Base-by-base conservation (phyloP, 92 coral and sea anemone genomes). In the Umimayanthus kanabou region DNA sequence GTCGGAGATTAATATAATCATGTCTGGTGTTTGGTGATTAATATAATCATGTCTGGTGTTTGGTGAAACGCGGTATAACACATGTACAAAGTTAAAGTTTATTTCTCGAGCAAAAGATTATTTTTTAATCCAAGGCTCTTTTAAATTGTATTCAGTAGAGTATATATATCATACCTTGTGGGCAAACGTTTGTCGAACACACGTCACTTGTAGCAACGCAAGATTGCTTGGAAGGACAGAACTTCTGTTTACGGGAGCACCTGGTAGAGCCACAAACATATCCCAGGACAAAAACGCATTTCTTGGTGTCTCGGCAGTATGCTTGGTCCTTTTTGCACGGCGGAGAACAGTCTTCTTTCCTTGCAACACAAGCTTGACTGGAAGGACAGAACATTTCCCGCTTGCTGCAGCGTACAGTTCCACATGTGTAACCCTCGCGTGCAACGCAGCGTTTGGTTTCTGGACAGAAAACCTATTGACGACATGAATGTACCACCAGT, bases 141-240 rank as follows among this genome's bases (percentile, higher is more conserved):
- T 69, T 69, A 9, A 69, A 25, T 69, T 14, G 28, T 47, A 47
- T 66, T 66, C 25, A 25, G 28, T 66, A 20, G 29, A 6, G 33
- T 67, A n/a, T 67, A 69, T 67, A n/a, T 67, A 69, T 33, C 73
- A 53, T 4, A 69, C 73, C 73, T 69, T 28, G n/a, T 69, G 73
- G 73, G 26, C 73, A 69, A 14, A 9, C 33, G 14, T n/a, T 28
- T 8, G 33, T 69, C 15, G 33, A 69, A 33, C 73, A 69, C 2
- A 1, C 4, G 10, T n/a, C 73, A 25, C 33, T 69, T 1, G 10
- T 69, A 9, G 26, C 73, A 69, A 69, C 73, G 25, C 73, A 69
- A 23, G 73, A n/a, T 69, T 14, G 26, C 33, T 28, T 23, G 1
- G 73, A 69, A 14, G 73, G 73, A n/a, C 73, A 69, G 4, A 69